phyloP scores from a whole-genome alignment of 2,797 vertebrate species.

The Catostomus latipinnis region DNA sequence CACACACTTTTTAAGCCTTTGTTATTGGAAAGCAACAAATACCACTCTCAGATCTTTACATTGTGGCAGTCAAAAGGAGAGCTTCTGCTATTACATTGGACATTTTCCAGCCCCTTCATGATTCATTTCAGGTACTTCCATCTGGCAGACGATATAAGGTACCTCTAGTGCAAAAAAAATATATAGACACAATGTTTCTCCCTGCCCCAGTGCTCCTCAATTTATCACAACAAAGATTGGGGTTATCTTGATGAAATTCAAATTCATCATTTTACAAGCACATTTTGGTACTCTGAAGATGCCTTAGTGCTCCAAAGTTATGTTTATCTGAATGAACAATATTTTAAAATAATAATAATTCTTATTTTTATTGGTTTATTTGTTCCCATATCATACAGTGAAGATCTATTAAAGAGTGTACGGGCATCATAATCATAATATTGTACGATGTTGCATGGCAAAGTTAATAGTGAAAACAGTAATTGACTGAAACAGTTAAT shows the following conservation, averaged over 20 bases:
- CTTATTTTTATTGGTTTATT: neutral
- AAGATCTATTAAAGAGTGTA: neutral
- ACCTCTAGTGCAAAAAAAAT: too few relatives aligned
- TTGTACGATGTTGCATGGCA: neutral
- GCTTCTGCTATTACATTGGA: too few relatives aligned
- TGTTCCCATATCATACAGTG: neutral
- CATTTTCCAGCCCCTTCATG: too few relatives aligned
- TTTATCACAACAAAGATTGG: slow-evolving; percentile 1
- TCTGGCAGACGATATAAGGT: too few relatives aligned
- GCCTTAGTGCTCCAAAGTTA: neutral
- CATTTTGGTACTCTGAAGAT: neutral
- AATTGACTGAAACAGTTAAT: neutral
- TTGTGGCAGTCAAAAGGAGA: too few relatives aligned
- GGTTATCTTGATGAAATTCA: neutral
- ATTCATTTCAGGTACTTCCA: too few relatives aligned
- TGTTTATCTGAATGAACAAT: too few relatives aligned
- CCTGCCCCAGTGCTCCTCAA: neutral
- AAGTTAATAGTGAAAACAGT: neutral
- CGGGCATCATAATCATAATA: too few relatives aligned
- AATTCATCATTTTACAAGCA: slow-evolving; percentile 1
- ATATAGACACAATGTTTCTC: slow-evolving; percentile 4
- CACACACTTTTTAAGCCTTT: too few relatives aligned
- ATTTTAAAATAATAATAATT: neutral
- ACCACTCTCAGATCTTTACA: too few relatives aligned
- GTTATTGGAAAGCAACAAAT: too few relatives aligned